Base-by-base conservation (phyloP, 2,797 vertebrate genomes). In the Apogon hyalosoma region DNA sequence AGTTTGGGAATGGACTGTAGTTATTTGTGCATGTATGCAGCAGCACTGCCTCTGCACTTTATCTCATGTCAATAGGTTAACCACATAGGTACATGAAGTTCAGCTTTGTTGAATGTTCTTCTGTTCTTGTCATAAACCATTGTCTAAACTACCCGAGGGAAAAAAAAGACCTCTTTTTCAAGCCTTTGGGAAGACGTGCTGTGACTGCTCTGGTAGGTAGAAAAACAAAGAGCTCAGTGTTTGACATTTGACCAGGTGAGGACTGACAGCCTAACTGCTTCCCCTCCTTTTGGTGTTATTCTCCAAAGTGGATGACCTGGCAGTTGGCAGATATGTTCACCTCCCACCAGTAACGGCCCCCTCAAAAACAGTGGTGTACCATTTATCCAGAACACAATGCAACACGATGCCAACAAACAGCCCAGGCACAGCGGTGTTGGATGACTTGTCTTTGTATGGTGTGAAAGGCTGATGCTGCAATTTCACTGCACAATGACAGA, bases 391-490 rank as follows among this genome's bases (percentile, higher is more conserved):
- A 69, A 47, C 53, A 91, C 88, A 89, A 84, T 78, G 78, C 66
- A 71, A 69, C 76, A 77, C 67, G 78, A 79, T 70, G 71, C 68
- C 45, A 75, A 78, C 85, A 82, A 71, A 80, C 79, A 77, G 59
- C 24, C 57, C 71, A 19, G 58, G 53, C 58, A 73, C 58, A 63
- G 75, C 15, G 82, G 91, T 90, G 88, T 92, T 90, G 75, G 77
- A 73, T 93, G 85, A 87, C 90, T 69, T 33, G 82, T 76, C 80
- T 90, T 90, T 92, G 86, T 92, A 21, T 54, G 53, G 16, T 33
- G 72, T 87, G 80, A 90, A 91, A 86, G 73, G 81, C 88, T 87
- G 82, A 90, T 74, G 73, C 69, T 69, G 77, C 87, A 82, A 66
- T 86, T 87, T 84, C 69, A 50, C 54, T 40, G 63, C 63, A 80